Evolutionary conservation across 2,888 invertebrate species (phyloP).

Genomic region (Diarsia brunnea): DNA sequence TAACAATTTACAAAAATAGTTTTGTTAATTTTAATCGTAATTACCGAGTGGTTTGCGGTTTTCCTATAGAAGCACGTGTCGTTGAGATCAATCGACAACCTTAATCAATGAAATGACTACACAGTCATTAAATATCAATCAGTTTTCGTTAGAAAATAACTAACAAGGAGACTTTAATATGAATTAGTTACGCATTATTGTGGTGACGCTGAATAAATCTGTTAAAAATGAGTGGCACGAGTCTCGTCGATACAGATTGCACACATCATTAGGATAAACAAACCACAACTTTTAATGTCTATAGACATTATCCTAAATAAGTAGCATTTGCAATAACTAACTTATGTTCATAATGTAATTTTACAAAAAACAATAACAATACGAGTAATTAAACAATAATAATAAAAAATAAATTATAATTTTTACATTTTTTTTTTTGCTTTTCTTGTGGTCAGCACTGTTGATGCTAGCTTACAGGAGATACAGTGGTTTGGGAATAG

Average conservation of each 20-base stretch:
- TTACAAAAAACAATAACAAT: too few species aligned
- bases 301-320: constrained; percentile 36
- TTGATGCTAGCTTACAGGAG: too few species aligned
- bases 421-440: too few species aligned
- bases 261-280: constrained; percentile 7
- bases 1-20: too few species aligned
- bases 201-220: constrained; percentile 22
- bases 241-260: constrained; percentile 27
- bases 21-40: too few species aligned
- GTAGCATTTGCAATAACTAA: constrained; percentile 16
- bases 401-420: too few species aligned
- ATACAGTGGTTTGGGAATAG: too few species aligned
- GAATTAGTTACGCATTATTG: constrained; percentile 27
- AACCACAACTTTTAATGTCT: constrained; percentile 27
- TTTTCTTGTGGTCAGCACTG: too few species aligned
- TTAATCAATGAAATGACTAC: constrained; percentile 24
- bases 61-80: too few species aligned
- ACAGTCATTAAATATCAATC: constrained; percentile 25
- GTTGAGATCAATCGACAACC: constrained; percentile 19
- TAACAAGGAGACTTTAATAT: constrained; percentile 21
- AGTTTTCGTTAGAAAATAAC: constrained; percentile 10
- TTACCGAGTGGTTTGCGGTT: too few species aligned
- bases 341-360: background rate
- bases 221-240: constrained; percentile 39
- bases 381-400: too few species aligned